Evolutionary conservation across 2,888 invertebrate genomes (phyloP).

Genomic region (Petrolisthes manimaculis): DNA sequence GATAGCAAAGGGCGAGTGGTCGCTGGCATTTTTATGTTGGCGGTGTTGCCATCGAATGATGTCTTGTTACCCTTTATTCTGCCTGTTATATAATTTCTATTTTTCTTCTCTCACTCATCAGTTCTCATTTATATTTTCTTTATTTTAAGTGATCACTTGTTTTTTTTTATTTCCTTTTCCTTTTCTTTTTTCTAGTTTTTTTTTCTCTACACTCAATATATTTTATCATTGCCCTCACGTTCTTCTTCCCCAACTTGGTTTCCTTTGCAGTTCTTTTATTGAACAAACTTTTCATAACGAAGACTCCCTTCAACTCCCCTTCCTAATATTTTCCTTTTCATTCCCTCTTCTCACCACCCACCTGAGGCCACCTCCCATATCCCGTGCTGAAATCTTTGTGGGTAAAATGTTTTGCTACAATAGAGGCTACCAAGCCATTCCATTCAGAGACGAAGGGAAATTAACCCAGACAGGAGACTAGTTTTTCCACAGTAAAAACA

Average conservation of each 20-base stretch:
- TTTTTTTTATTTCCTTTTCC: not conserved
- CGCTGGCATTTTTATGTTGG: too few species aligned
- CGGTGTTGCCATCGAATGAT: too few species aligned
- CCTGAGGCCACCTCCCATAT: not conserved
- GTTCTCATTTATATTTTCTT: not conserved
- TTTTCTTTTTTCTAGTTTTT: not conserved
- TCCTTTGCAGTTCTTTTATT: not conserved
- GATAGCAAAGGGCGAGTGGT: too few species aligned
- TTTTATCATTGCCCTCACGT: not conserved
- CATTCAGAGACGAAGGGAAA: too few species aligned
- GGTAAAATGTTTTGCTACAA: too few species aligned
- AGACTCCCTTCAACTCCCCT: conserved; percentile 8
- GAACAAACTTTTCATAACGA: not conserved
- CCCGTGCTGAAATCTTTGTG: too few species aligned
- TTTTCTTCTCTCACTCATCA: not conserved
- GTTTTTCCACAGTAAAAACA: too few species aligned
- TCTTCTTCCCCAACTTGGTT: not conserved
- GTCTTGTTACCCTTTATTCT: too few species aligned
- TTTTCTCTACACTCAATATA: not conserved
- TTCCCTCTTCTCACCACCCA: conserved; percentile 1
- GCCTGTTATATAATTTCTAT: not conserved
- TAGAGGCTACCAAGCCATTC: too few species aligned
- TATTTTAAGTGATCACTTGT: not conserved
- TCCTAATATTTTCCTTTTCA: not conserved
- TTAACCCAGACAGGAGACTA: too few species aligned